These are phyloP conservation scores for Tringa solitaria DNA, from an alignment of 2,113 vertebrate species.

Conservation along the genomic window DNA sequence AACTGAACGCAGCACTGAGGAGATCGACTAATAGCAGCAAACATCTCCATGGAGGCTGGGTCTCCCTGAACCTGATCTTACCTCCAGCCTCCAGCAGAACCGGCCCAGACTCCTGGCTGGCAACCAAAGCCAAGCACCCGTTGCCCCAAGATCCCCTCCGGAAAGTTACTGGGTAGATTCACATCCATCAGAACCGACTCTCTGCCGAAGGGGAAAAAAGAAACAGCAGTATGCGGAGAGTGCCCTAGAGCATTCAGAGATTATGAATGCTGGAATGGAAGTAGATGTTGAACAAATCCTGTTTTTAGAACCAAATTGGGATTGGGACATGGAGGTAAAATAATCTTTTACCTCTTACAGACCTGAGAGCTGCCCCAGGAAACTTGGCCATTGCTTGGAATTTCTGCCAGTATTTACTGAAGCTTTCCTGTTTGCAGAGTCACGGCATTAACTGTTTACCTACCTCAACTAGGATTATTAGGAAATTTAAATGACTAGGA, in stretches of 20 bases:
- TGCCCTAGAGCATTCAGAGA: not conserved
- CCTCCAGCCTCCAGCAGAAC: conserved; percentile 4
- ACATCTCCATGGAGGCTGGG: not conserved
- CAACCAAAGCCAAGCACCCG: not conserved
- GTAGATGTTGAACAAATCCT: not conserved
- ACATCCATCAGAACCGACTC: not conserved
- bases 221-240: not conserved
- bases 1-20: not conserved
- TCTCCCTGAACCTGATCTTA: not conserved
- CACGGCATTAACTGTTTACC: not conserved
- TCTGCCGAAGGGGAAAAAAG: not conserved
- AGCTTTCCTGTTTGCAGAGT: not conserved
- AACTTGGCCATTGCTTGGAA: not conserved
- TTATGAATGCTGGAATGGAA: not conserved
- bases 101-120: not conserved
- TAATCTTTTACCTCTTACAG: not conserved
- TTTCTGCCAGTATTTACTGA: not conserved
- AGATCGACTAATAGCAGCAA: not conserved
- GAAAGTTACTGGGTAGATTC: not conserved
- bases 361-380: not conserved
- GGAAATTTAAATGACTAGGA: not conserved
- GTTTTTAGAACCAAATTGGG: not conserved
- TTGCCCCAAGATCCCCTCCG: not conserved
- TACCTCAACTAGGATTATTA: not conserved
- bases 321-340: not conserved